Evolutionary conservation across 2,797 vertebrate genomes (phyloP).

Genomic region (Propithecus deckenii): DNA sequence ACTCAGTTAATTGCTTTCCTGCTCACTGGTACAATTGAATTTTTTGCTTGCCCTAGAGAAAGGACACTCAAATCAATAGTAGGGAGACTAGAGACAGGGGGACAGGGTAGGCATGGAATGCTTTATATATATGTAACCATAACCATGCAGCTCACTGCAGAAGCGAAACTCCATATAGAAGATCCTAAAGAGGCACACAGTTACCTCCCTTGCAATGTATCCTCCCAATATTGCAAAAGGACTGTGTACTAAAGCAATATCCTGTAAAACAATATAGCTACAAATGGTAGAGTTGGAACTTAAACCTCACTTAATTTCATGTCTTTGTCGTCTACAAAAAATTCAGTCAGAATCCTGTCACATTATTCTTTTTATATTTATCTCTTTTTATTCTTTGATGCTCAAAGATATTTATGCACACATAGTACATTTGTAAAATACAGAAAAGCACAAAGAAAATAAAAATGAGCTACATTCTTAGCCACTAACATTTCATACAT

Average conservation of each 20-base stretch:
- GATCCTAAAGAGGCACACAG: background rate
- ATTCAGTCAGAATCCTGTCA: background rate
- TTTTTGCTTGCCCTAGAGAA: slow-evolving; percentile 51
- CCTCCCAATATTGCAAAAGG: background rate
- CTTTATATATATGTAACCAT: background rate
- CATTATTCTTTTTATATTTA: background rate
- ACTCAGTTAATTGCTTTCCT: slow-evolving; percentile 60
- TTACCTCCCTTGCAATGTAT: background rate
- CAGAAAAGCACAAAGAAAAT: background rate
- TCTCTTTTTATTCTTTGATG: background rate
- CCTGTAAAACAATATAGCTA: background rate
- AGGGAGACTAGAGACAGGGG: background rate
- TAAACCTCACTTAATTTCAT: background rate
- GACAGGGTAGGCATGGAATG: background rate
- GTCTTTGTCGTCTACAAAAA: background rate
- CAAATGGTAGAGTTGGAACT: background rate
- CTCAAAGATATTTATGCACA: background rate
- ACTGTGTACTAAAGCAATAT: background rate
- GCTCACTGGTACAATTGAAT: slow-evolving; percentile 59
- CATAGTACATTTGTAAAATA: background rate
- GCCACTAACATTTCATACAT: background rate
- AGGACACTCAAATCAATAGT: slow-evolving; percentile 39
- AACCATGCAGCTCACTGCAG: background rate
- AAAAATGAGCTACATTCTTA: background rate
- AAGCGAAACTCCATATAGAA: background rate